These are phyloP conservation scores for Orius insidiosus DNA, from an alignment of 1,140 invertebrate genomes.

Conservation along the genomic window DNA sequence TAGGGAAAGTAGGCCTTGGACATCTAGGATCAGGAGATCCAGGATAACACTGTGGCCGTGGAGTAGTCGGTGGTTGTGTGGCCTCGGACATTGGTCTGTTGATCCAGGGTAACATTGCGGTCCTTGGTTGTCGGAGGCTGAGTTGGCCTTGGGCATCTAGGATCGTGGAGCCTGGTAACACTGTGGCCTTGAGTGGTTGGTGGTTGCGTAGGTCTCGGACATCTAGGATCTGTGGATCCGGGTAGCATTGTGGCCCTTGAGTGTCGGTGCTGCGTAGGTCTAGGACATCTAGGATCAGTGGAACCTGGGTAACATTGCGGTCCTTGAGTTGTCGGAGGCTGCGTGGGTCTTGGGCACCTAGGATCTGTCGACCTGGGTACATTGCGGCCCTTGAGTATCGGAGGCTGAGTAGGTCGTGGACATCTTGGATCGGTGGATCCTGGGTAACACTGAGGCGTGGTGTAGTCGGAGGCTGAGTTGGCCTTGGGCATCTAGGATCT, in stretches of 20 bases:
- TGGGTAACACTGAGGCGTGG: constrained; percentile 20
- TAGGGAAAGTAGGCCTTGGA: no score
- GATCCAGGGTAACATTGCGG: no score
- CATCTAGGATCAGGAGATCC: no score
- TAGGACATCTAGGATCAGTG: constrained; percentile 25
- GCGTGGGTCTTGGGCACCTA: constrained; percentile 20
- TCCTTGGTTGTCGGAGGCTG: no score
- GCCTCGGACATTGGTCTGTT: no score
- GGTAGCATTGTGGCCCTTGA: no score
- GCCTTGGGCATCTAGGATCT: constrained; percentile 24
- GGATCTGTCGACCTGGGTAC: constrained; percentile 25
- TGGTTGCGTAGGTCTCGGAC: constrained; percentile 17
- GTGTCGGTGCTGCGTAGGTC: constrained; percentile 20
- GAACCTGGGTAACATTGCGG: constrained; percentile 21
- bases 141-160: no score
- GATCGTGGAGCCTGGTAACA: no score
- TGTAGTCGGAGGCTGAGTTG: constrained; percentile 11
- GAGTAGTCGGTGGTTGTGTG: no score
- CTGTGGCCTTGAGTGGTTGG: constrained; percentile 17
- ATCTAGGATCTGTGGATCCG: constrained; percentile 24
- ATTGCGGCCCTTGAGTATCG: constrained; percentile 16
- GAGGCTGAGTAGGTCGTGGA: constrained; percentile 21
- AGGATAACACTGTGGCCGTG: no score
- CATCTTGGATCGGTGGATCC: constrained; percentile 24
- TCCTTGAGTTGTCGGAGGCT: constrained; percentile 13